Evolutionary conservation across 1,140 invertebrate species (phyloP).

Genomic region (Drosophila lini): DNA sequence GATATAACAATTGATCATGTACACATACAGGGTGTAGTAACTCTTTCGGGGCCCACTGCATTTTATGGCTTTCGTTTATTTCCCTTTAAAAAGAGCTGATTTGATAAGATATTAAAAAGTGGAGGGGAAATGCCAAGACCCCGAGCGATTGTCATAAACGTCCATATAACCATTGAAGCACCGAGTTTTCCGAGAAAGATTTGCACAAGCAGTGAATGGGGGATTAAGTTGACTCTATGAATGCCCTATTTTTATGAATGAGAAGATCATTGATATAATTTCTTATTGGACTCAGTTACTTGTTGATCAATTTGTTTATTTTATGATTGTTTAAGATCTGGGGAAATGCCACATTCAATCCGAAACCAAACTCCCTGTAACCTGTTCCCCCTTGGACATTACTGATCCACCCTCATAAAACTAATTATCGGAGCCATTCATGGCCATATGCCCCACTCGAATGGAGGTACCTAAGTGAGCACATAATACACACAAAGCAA

Average conservation of each 20-base stretch:
- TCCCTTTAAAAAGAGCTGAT: conserved; percentile 19
- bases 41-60: conserved; percentile 16
- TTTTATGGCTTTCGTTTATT: conserved; percentile 20
- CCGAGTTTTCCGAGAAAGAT: conserved; percentile 30
- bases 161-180: conserved; percentile 41
- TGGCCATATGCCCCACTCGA: conserved; percentile 23
- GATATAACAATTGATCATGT: conserved; percentile 52
- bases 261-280: not conserved
- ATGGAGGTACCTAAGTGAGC: conserved; percentile 1
- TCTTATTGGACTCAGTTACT: not conserved
- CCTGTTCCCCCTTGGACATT: not conserved
- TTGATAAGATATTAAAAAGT: conserved; percentile 41
- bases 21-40: conserved; percentile 25
- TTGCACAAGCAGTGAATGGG: conserved; percentile 35
- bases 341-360: not conserved
- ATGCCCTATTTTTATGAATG: conserved; percentile 43
- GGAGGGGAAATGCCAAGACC: conserved; percentile 28
- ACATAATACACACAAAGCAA: conserved; percentile 21
- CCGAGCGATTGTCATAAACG: conserved; percentile 19
- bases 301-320: not conserved
- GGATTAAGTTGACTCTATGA: conserved; percentile 24
- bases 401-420: conserved; percentile 25
- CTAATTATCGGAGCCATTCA: conserved; percentile 6
- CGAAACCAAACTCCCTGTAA: not conserved
- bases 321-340: not conserved